These are phyloP conservation scores for Proteles cristata DNA, from an alignment of 2,113 vertebrate species.

Conservation along the genomic window DNA sequence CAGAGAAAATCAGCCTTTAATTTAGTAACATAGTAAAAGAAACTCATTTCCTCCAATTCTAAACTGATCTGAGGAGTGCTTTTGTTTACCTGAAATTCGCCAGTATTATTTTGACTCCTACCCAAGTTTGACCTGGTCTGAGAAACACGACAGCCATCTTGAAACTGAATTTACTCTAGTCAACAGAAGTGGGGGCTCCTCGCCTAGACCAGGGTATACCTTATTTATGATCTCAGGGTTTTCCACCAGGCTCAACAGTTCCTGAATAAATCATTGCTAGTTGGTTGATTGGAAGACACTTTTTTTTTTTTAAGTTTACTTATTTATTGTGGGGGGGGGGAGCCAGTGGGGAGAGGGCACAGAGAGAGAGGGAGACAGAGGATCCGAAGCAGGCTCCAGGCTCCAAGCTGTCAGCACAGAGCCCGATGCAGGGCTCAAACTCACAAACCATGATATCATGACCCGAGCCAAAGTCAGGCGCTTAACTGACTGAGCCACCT, in stretches of 20 bases:
- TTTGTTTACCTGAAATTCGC: neutral
- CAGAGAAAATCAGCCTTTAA: slow-evolving; percentile 34
- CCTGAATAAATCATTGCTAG: neutral
- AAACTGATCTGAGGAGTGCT: neutral
- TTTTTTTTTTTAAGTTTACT: neutral
- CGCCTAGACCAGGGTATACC: neutral
- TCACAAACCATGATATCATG: too few relatives aligned
- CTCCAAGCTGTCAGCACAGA: too few relatives aligned
- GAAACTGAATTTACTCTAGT: neutral
- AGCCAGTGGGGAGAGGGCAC: too few relatives aligned
- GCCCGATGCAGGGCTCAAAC: too few relatives aligned
- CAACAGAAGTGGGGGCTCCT: neutral
- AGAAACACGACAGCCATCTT: neutral
- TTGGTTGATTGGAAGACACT: neutral
- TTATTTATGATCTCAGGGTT: neutral
- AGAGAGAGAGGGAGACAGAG: too few relatives aligned
- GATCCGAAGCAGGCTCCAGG: too few relatives aligned
- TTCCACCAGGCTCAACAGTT: neutral
- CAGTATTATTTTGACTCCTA: neutral
- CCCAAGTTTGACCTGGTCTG: neutral
- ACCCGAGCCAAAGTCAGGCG: too few relatives aligned
- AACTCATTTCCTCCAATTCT: neutral
- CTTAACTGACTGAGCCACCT: too few relatives aligned
- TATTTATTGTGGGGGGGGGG: too few relatives aligned
- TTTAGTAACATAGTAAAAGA: neutral